phyloP scores from a whole-genome alignment of 2,888 invertebrate genomes.

The Sinelater perroti region DNA sequence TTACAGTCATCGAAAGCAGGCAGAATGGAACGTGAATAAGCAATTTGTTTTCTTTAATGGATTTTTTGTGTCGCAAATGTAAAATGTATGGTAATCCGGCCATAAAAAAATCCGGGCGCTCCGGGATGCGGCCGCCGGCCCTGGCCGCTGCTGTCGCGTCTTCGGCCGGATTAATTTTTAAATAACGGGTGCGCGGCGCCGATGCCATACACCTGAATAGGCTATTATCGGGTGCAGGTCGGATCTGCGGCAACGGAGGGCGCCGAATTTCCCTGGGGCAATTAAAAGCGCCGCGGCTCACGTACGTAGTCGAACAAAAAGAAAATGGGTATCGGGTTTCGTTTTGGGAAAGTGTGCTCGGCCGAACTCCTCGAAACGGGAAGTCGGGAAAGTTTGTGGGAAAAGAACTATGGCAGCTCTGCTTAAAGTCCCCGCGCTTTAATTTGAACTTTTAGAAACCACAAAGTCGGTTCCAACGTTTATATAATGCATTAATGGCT shows the following conservation, averaged over 20 bases:
- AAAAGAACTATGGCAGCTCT: no score
- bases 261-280: slow-evolving; percentile 45
- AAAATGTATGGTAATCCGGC: slow-evolving; percentile 49
- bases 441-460: no score
- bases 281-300: slow-evolving; percentile 42
- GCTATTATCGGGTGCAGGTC: slow-evolving; percentile 40
- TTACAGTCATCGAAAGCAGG: slow-evolving; percentile 40
- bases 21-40: slow-evolving; percentile 45
- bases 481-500: no score
- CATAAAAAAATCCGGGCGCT: slow-evolving; percentile 34
- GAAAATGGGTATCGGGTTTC: slow-evolving; percentile 13
- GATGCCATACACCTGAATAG: slow-evolving; percentile 19
- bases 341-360: slow-evolving; percentile 1
- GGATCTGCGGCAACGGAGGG: slow-evolving; percentile 32
- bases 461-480: no score
- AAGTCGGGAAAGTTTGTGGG: no score
- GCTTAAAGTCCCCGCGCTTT: no score
- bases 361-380: no score
- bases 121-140: slow-evolving; percentile 7
- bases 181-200: slow-evolving; percentile 26
- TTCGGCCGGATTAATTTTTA: slow-evolving; percentile 23
- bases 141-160: slow-evolving; percentile 8
- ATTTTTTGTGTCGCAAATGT: slow-evolving; percentile 50
- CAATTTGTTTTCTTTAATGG: slow-evolving; percentile 51
- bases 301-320: slow-evolving; percentile 20